Evolutionary conservation across 2,888 invertebrate species (phyloP).

Genomic region (Argyresthia albistria): DNA sequence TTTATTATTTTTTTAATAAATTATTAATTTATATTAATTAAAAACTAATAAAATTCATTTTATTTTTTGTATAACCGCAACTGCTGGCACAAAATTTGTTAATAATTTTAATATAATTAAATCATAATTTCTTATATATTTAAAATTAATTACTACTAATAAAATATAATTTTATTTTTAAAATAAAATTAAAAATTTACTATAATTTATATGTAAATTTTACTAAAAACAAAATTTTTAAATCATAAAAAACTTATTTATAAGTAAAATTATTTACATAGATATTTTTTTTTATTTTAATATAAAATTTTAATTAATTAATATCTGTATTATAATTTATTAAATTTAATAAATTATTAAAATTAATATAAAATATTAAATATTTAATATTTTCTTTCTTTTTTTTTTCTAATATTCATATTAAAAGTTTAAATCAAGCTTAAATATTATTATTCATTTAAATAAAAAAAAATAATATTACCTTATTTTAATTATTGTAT

Average conservation of each 20-base stretch:
- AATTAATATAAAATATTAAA: slow-evolving; percentile 17
- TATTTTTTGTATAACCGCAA: slow-evolving; percentile 78
- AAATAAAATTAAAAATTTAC: slow-evolving; percentile 46
- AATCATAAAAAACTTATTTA: slow-evolving; percentile 63
- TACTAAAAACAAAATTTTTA: slow-evolving; percentile 56
- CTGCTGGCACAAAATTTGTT: slow-evolving; percentile 79
- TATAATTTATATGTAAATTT: slow-evolving; percentile 73
- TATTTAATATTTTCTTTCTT: slow-evolving; percentile 12
- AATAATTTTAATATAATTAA: slow-evolving; percentile 72
- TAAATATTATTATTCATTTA: slow-evolving; percentile 14
- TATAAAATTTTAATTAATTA: slow-evolving; percentile 17
- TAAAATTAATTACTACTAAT: slow-evolving; percentile 57
- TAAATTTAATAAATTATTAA: background rate
- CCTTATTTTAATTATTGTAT: slow-evolving; percentile 17
- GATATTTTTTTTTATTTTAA: slow-evolving; percentile 40
- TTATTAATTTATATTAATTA: slow-evolving; percentile 34
- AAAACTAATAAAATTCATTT: slow-evolving; percentile 64
- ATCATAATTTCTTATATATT: slow-evolving; percentile 74
- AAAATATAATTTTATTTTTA: slow-evolving; percentile 38
- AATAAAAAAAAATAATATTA: slow-evolving; percentile 20
- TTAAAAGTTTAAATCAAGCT: slow-evolving; percentile 6
- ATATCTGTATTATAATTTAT: slow-evolving; percentile 3
- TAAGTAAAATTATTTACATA: slow-evolving; percentile 24
- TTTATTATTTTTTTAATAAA: slow-evolving; percentile 42
- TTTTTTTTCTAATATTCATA: slow-evolving; percentile 10